Base-by-base conservation (phyloP, 2,797 vertebrate genomes). In the Propithecus perrieri region DNA sequence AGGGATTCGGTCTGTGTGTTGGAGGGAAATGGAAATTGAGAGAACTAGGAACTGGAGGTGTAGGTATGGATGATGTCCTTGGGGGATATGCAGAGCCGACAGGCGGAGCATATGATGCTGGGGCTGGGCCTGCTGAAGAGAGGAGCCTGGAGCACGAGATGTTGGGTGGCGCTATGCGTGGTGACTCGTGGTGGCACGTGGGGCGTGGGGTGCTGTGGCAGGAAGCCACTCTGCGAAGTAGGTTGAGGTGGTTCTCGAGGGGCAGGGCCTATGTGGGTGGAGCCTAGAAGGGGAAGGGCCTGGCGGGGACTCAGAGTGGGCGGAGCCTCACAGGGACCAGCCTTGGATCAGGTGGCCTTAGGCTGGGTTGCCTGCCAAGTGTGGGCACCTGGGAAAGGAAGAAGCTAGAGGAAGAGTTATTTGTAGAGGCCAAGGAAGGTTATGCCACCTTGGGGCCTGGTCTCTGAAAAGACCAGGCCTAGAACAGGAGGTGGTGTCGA, bases 161-260 rank as follows among this genome's bases (percentile, higher is more conserved):
- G 20, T 12, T 17, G 38, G 9, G 35, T 4, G 4, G 1, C n/a
- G 46, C 13, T 24, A 7, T 14, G 81, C 2, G 24, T 4, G 28
- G 18, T 33, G n/a, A 48, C 33, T 30, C 6, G 10, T 46, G 10
- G 18, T 26, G 30, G 46, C 33, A 30, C 4, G 14, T 28, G 7
- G 46, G 22, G 24, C 11, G 1, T 38, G 12, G 46, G 50, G 17
- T 15, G 55, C 33, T 14, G 18, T 4, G 53, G 24, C 41, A 6
- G 48, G 35, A 69, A 33, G 43, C 65, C 35, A 41, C 33, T 71
- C n/a, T 94, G 84, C 35, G 80, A 90, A 93, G 97, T 98, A 98
- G 98, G 96, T 98, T 98, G 80, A 98, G 98, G 96, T 98, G 98
- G 98, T 97, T 98, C 63, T 2, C 15, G 20, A 74, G 22, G 65